phyloP scores from a whole-genome alignment of 2,888 invertebrate genomes.

The Drosophila cyrtoloma region DNA sequence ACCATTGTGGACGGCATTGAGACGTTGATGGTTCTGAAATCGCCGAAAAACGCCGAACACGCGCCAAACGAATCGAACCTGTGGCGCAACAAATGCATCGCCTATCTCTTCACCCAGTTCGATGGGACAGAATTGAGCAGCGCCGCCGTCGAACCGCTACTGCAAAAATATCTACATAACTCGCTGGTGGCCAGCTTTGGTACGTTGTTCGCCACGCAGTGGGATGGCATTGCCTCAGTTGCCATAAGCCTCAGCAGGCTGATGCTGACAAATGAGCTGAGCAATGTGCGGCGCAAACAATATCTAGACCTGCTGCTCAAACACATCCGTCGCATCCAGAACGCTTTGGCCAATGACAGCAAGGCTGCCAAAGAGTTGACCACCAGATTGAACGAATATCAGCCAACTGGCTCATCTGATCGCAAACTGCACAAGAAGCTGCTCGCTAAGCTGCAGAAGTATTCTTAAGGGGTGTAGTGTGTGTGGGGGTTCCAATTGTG shows the following conservation, averaged over 20 bases:
- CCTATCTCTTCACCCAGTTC: conserved; percentile 48
- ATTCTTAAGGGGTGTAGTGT: neutral
- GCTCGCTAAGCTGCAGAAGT: conserved; percentile 9
- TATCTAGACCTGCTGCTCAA: conserved; percentile 43
- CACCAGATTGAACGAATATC: neutral
- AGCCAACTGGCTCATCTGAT: conserved; percentile 12
- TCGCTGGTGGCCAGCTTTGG: conserved; percentile 43
- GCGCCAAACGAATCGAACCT: neutral
- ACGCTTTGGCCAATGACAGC: neutral
- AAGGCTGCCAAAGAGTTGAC: neutral
- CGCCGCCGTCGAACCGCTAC: conserved; percentile 28
- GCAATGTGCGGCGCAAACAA: conserved; percentile 35
- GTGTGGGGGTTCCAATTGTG: neutral
- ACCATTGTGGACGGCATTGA: conserved; percentile 46
- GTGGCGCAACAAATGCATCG: conserved; percentile 52
- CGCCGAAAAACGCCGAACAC: neutral
- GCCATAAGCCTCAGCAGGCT: conserved; percentile 19
- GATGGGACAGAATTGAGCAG: conserved; percentile 1
- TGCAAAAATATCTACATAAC: conserved; percentile 16
- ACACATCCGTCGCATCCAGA: conserved; percentile 22
- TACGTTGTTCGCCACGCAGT: conserved; percentile 27
- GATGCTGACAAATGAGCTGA: neutral
- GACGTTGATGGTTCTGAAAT: conserved; percentile 21
- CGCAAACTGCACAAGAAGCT: conserved; percentile 17
- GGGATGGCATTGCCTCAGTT: conserved; percentile 43